Percentiles rank a stretch among this genome's conserved stretches.
These are phyloP conservation scores for Sminthurinus aureus DNA, from an alignment of 2,888 invertebrate species.

Conservation along the genomic window DNA sequence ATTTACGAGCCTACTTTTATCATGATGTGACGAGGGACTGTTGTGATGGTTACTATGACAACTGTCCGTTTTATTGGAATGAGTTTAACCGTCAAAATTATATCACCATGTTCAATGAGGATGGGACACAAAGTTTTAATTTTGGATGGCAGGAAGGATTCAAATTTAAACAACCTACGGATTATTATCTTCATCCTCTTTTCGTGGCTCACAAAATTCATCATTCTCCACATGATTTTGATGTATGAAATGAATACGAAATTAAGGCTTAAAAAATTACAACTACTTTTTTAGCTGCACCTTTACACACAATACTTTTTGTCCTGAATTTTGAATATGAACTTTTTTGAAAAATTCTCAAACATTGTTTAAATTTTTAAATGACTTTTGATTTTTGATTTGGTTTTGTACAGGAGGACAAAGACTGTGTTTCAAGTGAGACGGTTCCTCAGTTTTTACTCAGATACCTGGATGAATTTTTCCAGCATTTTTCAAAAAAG, in stretches of 20 bases:
- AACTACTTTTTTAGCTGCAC: not conserved
- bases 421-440: slow-evolving; percentile 11
- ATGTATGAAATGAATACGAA: too few relatives aligned
- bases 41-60: not conserved
- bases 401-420: not conserved
- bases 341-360: too few relatives aligned
- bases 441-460: slow-evolving; percentile 12
- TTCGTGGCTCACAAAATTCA: not conserved
- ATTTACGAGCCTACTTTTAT: not conserved
- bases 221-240: too few relatives aligned
- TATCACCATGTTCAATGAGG: slow-evolving; percentile 20
- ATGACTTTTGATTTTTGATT: too few relatives aligned
- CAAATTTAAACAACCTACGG: not conserved
- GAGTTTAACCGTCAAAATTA: not conserved
- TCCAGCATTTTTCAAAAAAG: too few relatives aligned
- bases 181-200: slow-evolving; percentile 16
- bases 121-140: not conserved
- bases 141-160: not conserved
- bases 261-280: not conserved
- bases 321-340: not conserved
- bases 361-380: too few relatives aligned
- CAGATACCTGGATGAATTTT: not conserved
- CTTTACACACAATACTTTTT: not conserved
- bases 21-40: not conserved
- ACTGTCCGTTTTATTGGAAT: slow-evolving; percentile 25